These are phyloP conservation scores for Plestiodon gilberti DNA, from an alignment of 2,113 vertebrate genomes.

Conservation along the genomic window DNA sequence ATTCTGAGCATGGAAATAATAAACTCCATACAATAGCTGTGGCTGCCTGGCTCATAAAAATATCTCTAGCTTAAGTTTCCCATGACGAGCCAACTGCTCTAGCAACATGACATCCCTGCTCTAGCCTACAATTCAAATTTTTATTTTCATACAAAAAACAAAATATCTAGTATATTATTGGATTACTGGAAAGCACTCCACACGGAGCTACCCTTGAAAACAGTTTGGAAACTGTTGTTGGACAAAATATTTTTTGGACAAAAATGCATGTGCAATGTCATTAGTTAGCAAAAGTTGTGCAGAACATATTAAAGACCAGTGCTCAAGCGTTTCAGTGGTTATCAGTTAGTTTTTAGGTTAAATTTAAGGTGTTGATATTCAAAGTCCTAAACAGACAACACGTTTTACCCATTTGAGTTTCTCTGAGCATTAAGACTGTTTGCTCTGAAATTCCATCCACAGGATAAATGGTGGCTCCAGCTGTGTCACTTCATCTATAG, in stretches of 20 bases:
- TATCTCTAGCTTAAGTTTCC: background rate
- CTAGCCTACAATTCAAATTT: background rate
- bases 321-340: background rate
- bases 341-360: background rate
- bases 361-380: background rate
- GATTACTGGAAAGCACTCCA: too few relatives aligned
- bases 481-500: too few relatives aligned
- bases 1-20: background rate
- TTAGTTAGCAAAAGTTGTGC: too few relatives aligned
- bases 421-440: background rate
- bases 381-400: background rate
- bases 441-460: too few relatives aligned
- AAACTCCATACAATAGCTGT: background rate
- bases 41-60: background rate
- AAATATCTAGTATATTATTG: too few relatives aligned
- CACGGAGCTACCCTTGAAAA: too few relatives aligned
- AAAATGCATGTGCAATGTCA: too few relatives aligned
- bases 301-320: background rate
- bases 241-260: too few relatives aligned
- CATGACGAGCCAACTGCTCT: background rate
- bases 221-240: too few relatives aligned
- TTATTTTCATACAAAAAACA: too few relatives aligned
- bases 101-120: background rate
- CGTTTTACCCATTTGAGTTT: background rate
- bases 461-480: too few relatives aligned